Percentiles rank a stretch among this genome's conserved stretches.
Evolutionary conservation across 2,113 vertebrate species (phyloP).

Genomic region (Leuciscus idus): DNA sequence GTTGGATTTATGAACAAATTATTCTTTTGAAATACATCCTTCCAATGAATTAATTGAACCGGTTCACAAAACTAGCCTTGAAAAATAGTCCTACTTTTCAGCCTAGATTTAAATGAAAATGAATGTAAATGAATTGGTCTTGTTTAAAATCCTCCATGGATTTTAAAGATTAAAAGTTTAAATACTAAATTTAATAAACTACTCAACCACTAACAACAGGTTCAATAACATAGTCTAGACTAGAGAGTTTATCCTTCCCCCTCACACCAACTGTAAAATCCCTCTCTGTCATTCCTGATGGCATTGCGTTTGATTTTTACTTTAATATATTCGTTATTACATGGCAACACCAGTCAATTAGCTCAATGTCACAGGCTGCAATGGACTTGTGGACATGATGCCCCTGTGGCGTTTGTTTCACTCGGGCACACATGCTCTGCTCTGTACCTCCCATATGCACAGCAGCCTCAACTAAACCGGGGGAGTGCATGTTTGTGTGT

Average conservation of each 20-base stretch:
- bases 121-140: not conserved
- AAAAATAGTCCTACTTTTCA: not conserved
- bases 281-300: not conserved
- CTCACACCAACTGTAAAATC: not conserved
- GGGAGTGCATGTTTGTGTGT: conserved; percentile 40
- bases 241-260: not conserved
- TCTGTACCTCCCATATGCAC: conserved; percentile 36
- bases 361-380: conserved; percentile 68
- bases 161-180: not conserved
- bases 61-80: not conserved
- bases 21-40: not conserved
- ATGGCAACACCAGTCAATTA: conserved; percentile 65
- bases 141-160: not conserved
- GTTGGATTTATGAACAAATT: not conserved
- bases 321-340: conserved; percentile 54
- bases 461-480: conserved; percentile 51
- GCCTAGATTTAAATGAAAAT: not conserved
- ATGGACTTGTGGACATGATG: conserved; percentile 64
- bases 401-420: conserved; percentile 63
- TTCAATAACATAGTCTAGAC: not conserved
- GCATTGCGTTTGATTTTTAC: conserved; percentile 37
- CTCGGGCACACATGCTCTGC: conserved; percentile 58
- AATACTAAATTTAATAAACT: not conserved
- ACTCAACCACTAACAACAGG: not conserved
- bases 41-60: not conserved